Percentiles rank a stretch among this genome's conserved stretches.
Conservation (phyloP, 2,888 invertebrate species). For the Chalcosyrphus nemorum region DNA sequence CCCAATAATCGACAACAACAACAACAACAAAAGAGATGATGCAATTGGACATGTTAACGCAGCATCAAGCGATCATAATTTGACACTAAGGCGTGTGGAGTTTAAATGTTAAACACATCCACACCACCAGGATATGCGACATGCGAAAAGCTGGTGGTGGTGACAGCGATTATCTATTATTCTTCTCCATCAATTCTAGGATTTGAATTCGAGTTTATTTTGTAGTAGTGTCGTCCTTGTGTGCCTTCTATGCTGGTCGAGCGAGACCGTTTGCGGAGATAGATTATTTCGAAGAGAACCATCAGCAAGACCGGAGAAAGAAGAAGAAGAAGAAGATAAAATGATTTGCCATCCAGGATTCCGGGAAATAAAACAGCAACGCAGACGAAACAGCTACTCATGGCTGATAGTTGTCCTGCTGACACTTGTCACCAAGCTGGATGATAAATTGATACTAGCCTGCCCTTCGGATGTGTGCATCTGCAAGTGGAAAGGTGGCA, state of each 20-base stretch:
- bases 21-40: slow-evolving; percentile 60
- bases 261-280: not conserved
- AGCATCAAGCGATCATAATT: slow-evolving; percentile 58
- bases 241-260: slow-evolving; percentile 56
- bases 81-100: slow-evolving; percentile 58
- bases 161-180: slow-evolving; percentile 50
- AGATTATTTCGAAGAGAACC: slow-evolving; percentile 11
- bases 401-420: slow-evolving; percentile 64
- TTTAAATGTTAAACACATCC: slow-evolving; percentile 53
- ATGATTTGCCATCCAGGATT: slow-evolving; percentile 66
- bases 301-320: slow-evolving; percentile 7
- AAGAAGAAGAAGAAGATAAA: no score
- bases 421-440: slow-evolving; percentile 63
- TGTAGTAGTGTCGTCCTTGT: slow-evolving; percentile 51
- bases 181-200: slow-evolving; percentile 50
- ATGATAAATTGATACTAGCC: slow-evolving; percentile 73
- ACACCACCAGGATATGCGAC: slow-evolving; percentile 51
- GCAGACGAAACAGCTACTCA: slow-evolving; percentile 48
- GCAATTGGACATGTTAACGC: slow-evolving; percentile 62
- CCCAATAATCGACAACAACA: slow-evolving; percentile 36
- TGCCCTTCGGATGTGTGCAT: slow-evolving; percentile 90
- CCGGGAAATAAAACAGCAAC: slow-evolving; percentile 54
- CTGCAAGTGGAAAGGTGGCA: slow-evolving; percentile 97
- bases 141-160: slow-evolving; percentile 61
- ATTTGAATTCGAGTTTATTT: slow-evolving; percentile 56